Evolutionary conservation across 2,888 invertebrate species (phyloP), one percentile per base, ranked within the genome.

Genomic region (Lithophane semibrunnea): DNA sequence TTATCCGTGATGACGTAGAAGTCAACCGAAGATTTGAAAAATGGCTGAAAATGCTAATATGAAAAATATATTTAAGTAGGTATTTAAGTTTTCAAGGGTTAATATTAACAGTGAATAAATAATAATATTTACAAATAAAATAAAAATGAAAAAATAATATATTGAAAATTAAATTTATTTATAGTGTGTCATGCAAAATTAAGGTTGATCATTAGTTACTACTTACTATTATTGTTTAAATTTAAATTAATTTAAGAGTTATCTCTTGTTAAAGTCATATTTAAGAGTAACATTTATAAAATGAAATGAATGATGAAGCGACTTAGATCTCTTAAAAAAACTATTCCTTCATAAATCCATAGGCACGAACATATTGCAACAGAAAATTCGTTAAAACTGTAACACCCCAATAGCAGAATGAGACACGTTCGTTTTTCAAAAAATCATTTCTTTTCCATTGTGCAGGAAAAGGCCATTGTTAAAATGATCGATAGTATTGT

Each of bases 401-500:
- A 84, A 78, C 88, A 86, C 80, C 83, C 87, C 42, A 47, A 63
- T 2, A 67, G 56, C 16, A 3, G 75, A 78, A 79, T 56, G 65
- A 74, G 75, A 77, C 75, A 85, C 73, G 75, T 81, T 75, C 80
- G 65, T 74, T 85, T 75, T 79, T 73, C 24, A 86, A 88, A 89
- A 90, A 91, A 80, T 65, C 42, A 83, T 88, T 86, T 88, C 82
- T 83, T 80, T 81, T 70, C 85, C 77, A 86, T 90, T 88, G 89
- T 90, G 83, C 65, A 78, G 84, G 82, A 81, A 85, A 78, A 86
- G 84, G 82, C 85, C 73, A 85, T 93, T 93, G 93, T 93, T 87
- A 85, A 82, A 75, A 92, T 92, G 92, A 94, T 94, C 92, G 92
- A 94, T 93, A 90, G 91, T 85, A 91, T 92, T 93, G 92, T 92